These are phyloP conservation scores for Odobenus rosmarus DNA, from an alignment of 2,113 vertebrate genomes.

Conservation along the genomic window DNA sequence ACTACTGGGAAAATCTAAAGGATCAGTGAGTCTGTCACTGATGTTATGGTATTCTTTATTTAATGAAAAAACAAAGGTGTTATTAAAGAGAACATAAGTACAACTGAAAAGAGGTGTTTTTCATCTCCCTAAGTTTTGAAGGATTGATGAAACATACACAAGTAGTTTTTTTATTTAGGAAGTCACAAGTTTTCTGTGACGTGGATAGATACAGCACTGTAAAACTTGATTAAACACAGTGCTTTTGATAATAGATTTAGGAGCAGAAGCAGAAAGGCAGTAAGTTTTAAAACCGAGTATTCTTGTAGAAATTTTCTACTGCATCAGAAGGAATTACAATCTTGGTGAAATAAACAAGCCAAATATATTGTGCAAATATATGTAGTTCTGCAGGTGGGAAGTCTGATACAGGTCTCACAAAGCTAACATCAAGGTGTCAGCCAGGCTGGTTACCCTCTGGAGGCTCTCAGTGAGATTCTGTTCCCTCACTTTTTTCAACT, in stretches of 20 bases:
- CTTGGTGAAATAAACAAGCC: too few species aligned
- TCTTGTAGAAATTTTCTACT: too few species aligned
- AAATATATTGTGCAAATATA: background rate
- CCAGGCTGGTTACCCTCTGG: too few species aligned
- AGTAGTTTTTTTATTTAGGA: background rate
- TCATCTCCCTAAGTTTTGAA: background rate
- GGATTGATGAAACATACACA: background rate
- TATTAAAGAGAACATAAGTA: background rate
- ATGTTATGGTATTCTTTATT: background rate
- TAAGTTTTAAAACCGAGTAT: background rate
- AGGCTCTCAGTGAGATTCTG: background rate
- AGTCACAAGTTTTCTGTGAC: background rate
- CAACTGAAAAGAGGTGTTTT: background rate
- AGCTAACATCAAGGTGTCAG: too few species aligned
- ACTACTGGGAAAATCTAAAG: background rate
- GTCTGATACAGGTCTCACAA: background rate
- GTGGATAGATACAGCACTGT: background rate
- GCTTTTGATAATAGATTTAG: background rate
- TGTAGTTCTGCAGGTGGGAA: background rate
- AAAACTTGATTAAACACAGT: background rate
- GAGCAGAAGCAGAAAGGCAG: background rate
- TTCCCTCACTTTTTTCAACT: background rate
- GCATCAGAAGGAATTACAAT: background rate
- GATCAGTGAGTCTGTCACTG: background rate
- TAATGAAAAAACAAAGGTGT: background rate